Base-by-base conservation (phyloP, 2,113 vertebrate genomes). In the Panthera uncia region DNA sequence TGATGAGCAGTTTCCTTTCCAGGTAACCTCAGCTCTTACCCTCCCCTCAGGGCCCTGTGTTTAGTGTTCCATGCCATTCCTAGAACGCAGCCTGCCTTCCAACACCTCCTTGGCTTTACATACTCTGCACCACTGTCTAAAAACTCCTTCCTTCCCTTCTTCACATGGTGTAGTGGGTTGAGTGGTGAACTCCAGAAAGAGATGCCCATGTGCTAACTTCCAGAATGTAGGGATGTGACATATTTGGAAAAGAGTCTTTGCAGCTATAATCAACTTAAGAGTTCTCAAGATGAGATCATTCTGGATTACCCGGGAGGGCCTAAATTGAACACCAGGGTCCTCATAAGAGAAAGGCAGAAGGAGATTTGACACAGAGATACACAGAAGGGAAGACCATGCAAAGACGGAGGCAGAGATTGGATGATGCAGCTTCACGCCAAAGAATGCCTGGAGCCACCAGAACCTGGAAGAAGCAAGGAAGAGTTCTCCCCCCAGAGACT, bases 401-500 rank as follows among this genome's bases (percentile, higher is more conserved):
- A 79, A 66, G 55, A 76, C 63, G 7, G 57, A 84, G 38, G n/a
- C 55, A 63, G 57, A 57, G 25, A 88, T 36, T 8, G 7, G 7
- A 74, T 3, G 23, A 25, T 31, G 41, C 7, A 19, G 13, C 65
- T 19, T 45, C 38, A 23, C 31, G 61, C 29, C 71, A 57, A 50
- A n/a, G 29, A 66, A 9, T 0, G 0, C 33, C 57, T 7, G 13
- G 18, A 76, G 66, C 57, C n/a, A 6, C 7, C 8, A 6, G 33
- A 50, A 36, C 16, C 38, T 81, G 55, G 4, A 68, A 81, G 48
- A 92, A 38, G 21, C 66, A 0, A 45, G 81, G 29, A 6, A 55
- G 12, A 19, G 10, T 61, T 76, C 78, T 89, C 48, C 38, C 52
- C 52, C 27, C 16, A 14, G 71, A 57, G 61, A 41, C 25, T 21